Percentiles rank a stretch among this genome's conserved stretches.
Conservation (phyloP, 2,797 vertebrate genomes). For the Macropodus opercularis region DNA sequence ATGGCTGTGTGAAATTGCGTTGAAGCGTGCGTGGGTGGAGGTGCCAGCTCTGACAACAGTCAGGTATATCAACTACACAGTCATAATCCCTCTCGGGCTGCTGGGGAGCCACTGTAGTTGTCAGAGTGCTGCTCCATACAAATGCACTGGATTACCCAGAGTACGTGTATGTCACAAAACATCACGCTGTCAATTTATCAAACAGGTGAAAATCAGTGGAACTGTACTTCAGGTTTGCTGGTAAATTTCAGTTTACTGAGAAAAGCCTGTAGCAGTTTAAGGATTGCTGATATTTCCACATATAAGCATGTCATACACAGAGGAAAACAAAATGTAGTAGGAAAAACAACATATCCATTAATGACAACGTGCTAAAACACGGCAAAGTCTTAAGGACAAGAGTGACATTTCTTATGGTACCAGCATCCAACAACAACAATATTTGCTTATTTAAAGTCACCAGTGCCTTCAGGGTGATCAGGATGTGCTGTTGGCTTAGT, state of each 20-base stretch:
- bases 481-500: too few species aligned
- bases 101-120: conserved; percentile 65
- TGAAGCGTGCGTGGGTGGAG: conserved; percentile 51
- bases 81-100: conserved; percentile 72
- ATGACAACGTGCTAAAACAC: background rate
- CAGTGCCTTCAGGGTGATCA: too few species aligned
- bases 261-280: conserved; percentile 26
- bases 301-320: background rate
- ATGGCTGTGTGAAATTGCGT: conserved; percentile 55
- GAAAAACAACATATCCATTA: background rate
- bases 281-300: background rate
- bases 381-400: background rate
- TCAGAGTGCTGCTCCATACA: conserved; percentile 65
- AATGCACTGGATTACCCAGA: conserved; percentile 73
- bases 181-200: conserved; percentile 65
- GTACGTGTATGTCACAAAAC: conserved; percentile 71
- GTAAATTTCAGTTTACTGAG: conserved; percentile 59
- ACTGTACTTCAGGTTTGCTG: conserved; percentile 55
- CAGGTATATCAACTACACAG: conserved; percentile 70
- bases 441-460: too few species aligned
- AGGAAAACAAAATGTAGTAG: background rate
- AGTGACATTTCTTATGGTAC: background rate
- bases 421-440: background rate
- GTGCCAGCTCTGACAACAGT: conserved; percentile 61
- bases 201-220: conserved; percentile 62